Base-by-base conservation (phyloP, 2,113 vertebrate species). In the Platichthys stellatus region DNA sequence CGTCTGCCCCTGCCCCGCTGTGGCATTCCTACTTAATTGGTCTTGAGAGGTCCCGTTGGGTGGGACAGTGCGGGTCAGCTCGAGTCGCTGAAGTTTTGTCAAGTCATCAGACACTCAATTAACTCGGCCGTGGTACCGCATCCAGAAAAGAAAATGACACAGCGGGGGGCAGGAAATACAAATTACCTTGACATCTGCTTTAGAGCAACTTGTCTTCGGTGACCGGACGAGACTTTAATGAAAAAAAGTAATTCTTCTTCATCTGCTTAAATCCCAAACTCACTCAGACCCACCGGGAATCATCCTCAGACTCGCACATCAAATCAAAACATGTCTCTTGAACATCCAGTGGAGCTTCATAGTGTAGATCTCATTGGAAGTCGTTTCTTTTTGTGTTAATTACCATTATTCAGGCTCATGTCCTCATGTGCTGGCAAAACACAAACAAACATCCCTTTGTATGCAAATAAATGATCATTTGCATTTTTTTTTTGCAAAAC, bases 101-200 rank as follows among this genome's bases (percentile, higher is more conserved):
- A 76, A 82, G 71, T 88, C 73, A 75, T 80, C 75, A 85, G 72
- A 63, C 83, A 71, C 88, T 88, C 77, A 83, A 86, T 87, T 89
- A 89, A 83, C 78, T 72, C 51, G 15, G 56, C 47, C 54, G 21
- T 69, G 63, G 76, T 66, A 49, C 66, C 63, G 43, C 59, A 77
- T 76, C 62, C 38, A 28, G 26, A 58, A 62, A 38, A 65, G 23
- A 24, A 49, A 51, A 18, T 5, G 15, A 40, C 20, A 53, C 23
- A 28, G 2, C 4, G 57, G 31, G 31, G 63, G 40, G 54, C 7
- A 74, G 62, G 54, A 78, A 82, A 74, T 66, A 76, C 60, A 74
- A 64, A 17, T 68, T 14, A 47, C 40, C 47, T 56, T 66, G 2
- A 51, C 61, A 77, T 76, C 49, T 56, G 60, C 54, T 28, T 69